phyloP scores from a whole-genome alignment of 2,888 invertebrate genomes.

The Nomada flava region DNA sequence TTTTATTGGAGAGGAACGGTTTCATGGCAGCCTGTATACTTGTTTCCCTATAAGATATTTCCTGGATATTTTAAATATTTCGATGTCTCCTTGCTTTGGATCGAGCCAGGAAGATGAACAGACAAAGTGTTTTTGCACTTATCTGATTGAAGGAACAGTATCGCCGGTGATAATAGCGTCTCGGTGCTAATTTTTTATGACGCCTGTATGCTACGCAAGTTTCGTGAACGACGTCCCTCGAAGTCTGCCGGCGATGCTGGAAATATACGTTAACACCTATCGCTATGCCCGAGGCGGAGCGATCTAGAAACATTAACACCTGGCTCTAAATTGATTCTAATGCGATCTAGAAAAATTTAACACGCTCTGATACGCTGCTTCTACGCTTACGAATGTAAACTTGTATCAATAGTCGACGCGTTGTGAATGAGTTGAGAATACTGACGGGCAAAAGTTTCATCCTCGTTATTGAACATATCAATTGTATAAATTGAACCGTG shows the following conservation, averaged over 20 bases:
- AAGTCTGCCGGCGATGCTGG: slow-evolving; percentile 5
- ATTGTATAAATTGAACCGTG: neutral
- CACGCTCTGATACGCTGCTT: neutral
- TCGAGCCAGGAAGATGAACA: neutral
- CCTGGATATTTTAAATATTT: no score
- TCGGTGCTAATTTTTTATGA: neutral
- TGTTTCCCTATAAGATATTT: neutral
- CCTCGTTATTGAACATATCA: neutral
- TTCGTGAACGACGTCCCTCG: slow-evolving; percentile 8
- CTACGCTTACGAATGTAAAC: slow-evolving; percentile 9
- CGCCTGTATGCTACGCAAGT: neutral
- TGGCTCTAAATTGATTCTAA: slow-evolving; percentile 3
- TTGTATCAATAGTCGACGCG: neutral
- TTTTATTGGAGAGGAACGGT: no score
- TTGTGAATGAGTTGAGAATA: slow-evolving; percentile 28
- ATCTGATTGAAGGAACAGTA: neutral
- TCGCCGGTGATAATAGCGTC: neutral
- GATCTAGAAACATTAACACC: slow-evolving; percentile 46
- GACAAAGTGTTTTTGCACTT: neutral
- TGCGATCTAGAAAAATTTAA: slow-evolving; percentile 14
- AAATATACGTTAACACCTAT: slow-evolving; percentile 6
- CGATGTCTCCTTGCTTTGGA: no score
- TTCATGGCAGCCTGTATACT: no score
- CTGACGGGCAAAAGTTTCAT: neutral
- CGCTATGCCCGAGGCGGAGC: neutral